Evolutionary conservation across 2,888 invertebrate species (phyloP).

Genomic region (Eilema caniola): DNA sequence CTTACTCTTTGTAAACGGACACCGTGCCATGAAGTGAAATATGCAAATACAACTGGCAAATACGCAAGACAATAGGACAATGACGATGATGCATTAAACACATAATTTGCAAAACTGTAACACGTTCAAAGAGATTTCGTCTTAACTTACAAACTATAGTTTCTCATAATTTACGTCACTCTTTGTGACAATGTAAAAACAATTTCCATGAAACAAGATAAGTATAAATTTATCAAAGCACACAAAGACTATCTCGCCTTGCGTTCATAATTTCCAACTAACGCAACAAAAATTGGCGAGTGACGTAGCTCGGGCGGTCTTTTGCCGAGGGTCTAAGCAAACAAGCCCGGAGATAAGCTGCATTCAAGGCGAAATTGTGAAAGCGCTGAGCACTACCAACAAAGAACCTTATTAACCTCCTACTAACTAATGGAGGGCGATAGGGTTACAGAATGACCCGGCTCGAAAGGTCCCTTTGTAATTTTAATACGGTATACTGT

Average conservation of each 20-base stretch:
- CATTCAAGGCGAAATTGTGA: slow-evolving; percentile 82
- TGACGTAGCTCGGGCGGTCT: slow-evolving; percentile 58
- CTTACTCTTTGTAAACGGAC: no score
- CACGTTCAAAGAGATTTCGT: background rate
- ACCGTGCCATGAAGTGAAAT: background rate
- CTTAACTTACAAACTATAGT: slow-evolving; percentile 23
- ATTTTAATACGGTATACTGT: slow-evolving; percentile 69
- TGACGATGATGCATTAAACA: background rate
- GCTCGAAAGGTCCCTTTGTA: slow-evolving; percentile 65
- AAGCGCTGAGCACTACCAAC: slow-evolving; percentile 70
- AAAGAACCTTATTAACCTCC: slow-evolving; percentile 83
- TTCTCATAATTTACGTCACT: slow-evolving; percentile 30
- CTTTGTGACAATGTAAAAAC: slow-evolving; percentile 42
- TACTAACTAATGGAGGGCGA: slow-evolving; percentile 81
- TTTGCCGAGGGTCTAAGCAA: slow-evolving; percentile 72
- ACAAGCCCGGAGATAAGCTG: slow-evolving; percentile 80
- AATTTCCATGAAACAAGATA: slow-evolving; percentile 51
- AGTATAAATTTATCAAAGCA: slow-evolving; percentile 56
- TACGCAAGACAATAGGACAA: background rate
- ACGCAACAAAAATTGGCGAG: slow-evolving; percentile 75
- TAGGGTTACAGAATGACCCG: slow-evolving; percentile 73
- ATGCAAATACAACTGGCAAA: background rate
- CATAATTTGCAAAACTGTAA: background rate
- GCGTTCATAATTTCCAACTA: slow-evolving; percentile 74
- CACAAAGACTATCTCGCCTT: slow-evolving; percentile 56